A percentile compares a stretch with the other conserved stretches of the same genome.
Evolutionary conservation across 2,888 invertebrate genomes (phyloP).

Genomic region (Thymelicus sylvestris): DNA sequence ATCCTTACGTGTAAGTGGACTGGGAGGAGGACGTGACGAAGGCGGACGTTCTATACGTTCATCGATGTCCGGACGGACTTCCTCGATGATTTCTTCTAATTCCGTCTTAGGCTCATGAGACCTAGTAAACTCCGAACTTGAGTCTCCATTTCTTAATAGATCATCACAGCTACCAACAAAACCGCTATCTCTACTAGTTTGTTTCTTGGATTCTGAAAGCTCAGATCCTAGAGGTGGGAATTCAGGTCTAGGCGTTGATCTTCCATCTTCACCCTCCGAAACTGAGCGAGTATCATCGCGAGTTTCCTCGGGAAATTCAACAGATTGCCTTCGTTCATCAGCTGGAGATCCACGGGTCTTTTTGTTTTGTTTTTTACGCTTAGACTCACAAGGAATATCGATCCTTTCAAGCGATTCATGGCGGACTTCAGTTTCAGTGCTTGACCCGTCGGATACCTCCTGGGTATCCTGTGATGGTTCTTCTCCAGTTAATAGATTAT

Average conservation of each 20-base stretch:
- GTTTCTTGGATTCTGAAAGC: conserved; percentile 88
- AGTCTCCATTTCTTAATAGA: conserved; percentile 87
- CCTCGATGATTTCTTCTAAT: conserved; percentile 85
- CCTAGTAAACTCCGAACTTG: conserved; percentile 80
- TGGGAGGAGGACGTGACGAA: conserved; percentile 80
- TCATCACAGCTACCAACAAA: conserved; percentile 96
- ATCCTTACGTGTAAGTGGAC: conserved; percentile 91
- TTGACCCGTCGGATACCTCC: conserved; percentile 89
- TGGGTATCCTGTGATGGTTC: conserved; percentile 81
- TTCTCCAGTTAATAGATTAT: conserved; percentile 89
- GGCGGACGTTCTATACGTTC: conserved; percentile 79
- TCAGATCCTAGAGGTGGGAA: conserved; percentile 83
- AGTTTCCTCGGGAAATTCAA: conserved; percentile 86
- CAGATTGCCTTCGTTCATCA: conserved; percentile 87
- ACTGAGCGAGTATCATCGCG: conserved; percentile 84
- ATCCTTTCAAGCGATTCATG: conserved; percentile 87
- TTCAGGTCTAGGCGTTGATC: conserved; percentile 89
- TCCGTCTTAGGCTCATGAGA: conserved; percentile 83
- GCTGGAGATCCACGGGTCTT: conserved; percentile 86
- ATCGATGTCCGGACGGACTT: conserved; percentile 83
- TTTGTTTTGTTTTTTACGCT: conserved; percentile 92
- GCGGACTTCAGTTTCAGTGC: conserved; percentile 89
- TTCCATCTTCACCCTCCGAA: conserved; percentile 88
- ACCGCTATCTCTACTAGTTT: conserved; percentile 94
- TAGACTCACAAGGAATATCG: conserved; percentile 92